phyloP scores from a whole-genome alignment of 2,797 vertebrate species.

The Rhinatrema bivittatum region DNA sequence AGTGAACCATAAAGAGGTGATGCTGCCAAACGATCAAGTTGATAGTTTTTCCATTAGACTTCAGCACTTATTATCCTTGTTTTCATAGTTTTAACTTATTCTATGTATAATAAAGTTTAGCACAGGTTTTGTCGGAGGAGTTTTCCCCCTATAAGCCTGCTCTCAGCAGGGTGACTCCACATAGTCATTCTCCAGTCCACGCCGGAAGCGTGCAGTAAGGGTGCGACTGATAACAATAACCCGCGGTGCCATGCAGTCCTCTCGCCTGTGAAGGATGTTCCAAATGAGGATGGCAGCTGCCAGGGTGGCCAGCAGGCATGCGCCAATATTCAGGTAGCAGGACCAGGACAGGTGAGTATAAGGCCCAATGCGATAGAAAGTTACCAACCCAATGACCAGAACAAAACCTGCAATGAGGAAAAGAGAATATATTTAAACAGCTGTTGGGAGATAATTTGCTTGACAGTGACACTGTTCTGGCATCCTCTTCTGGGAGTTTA shows the following conservation, averaged over 20 bases:
- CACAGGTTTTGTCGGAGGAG: neutral
- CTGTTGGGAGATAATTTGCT: too few relatives aligned
- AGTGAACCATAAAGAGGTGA: conserved; percentile 29
- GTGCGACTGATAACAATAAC: conserved; percentile 90
- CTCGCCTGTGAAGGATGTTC: conserved; percentile 90
- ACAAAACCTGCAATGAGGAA: conserved; percentile 73
- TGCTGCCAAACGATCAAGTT: conserved; percentile 14
- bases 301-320: conserved; percentile 85
- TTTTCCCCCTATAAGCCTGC: neutral
- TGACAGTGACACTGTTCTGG: too few relatives aligned
- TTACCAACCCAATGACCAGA: conserved; percentile 91
- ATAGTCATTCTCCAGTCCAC: conserved; percentile 85
- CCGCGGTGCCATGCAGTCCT: conserved; percentile 82
- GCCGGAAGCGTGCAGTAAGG: conserved; percentile 70
- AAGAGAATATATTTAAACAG: neutral
- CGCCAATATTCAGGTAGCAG: conserved; percentile 88
- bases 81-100: conserved; percentile 30
- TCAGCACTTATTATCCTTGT: conserved; percentile 9
- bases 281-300: conserved; percentile 94
- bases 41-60: conserved; percentile 16
- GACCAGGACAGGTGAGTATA: conserved; percentile 90
- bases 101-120: neutral
- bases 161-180: conserved; percentile 93
- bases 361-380: conserved; percentile 90
- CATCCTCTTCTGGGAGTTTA: too few relatives aligned